These are phyloP conservation scores for Cavia aperea DNA, from an alignment of 2,113 vertebrate species.

Conservation along the genomic window DNA sequence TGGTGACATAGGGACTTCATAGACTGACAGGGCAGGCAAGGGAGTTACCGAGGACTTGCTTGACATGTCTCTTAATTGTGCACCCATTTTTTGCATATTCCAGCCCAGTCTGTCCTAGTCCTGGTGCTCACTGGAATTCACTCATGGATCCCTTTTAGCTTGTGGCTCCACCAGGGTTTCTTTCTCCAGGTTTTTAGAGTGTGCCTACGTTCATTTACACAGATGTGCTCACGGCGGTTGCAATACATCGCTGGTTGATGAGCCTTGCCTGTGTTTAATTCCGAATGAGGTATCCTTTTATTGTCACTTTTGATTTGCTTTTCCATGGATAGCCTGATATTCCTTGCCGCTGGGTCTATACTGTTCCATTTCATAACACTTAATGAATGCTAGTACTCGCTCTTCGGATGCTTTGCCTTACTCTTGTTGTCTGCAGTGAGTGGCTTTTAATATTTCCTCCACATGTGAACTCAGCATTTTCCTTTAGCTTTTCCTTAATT, in stretches of 20 bases:
- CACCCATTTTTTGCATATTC: neutral
- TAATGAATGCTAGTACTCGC: constrained; percentile 57
- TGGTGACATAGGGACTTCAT: neutral
- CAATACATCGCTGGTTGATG: neutral
- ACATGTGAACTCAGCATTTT: constrained; percentile 48
- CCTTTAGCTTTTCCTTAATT: constrained; percentile 55
- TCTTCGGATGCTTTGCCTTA: constrained; percentile 50
- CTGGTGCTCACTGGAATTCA: neutral
- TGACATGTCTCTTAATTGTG: neutral
- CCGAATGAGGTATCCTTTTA: neutral
- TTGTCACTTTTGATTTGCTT: constrained; percentile 41
- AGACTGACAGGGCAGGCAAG: neutral
- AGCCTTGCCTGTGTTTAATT: constrained; percentile 25
- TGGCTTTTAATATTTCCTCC: constrained; percentile 62
- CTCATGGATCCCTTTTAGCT: neutral
- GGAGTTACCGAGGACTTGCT: neutral
- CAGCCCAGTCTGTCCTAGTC: neutral
- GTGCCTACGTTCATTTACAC: neutral
- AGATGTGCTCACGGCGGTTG: neutral
- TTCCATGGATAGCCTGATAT: neutral
- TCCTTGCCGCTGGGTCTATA: constrained; percentile 31
- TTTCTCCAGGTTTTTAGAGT: neutral
- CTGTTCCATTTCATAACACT: constrained; percentile 51
- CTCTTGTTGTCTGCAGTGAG: constrained; percentile 55
- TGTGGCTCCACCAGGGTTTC: neutral